Conservation (phyloP, 2,888 invertebrate genomes). For the Synanthedon myopaeformis region DNA sequence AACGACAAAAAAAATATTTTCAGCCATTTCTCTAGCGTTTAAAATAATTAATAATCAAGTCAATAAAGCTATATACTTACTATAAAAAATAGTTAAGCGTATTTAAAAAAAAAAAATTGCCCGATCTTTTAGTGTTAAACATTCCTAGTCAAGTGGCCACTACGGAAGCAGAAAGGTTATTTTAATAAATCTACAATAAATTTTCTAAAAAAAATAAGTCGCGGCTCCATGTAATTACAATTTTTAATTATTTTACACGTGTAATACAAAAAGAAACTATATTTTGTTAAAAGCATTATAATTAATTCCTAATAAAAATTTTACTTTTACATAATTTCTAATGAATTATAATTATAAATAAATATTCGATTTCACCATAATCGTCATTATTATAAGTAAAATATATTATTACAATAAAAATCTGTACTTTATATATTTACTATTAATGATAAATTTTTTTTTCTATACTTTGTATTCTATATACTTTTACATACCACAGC, state of each 20-base stretch:
- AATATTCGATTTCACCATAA: no score
- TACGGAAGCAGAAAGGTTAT: neutral
- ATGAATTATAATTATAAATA: no score
- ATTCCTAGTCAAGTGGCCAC: neutral
- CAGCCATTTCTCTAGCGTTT: no score
- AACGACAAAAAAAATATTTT: no score
- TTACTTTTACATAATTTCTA: neutral
- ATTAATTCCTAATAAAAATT: neutral
- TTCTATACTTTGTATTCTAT: constrained; percentile 10
- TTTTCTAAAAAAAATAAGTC: constrained; percentile 9
- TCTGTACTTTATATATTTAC: neutral
- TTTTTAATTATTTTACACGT: neutral
- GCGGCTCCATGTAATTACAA: constrained; percentile 5
- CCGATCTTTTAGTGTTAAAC: no score
- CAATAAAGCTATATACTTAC: no score
- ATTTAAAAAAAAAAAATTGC: no score
- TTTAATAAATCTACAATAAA: constrained; percentile 3
- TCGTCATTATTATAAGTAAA: no score
- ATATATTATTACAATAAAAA: no score
- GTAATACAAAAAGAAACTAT: no score
- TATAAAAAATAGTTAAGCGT: no score
- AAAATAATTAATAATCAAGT: no score
- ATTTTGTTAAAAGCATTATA: neutral
- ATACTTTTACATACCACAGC: constrained; percentile 45
- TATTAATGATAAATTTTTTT: neutral